Base-by-base conservation (phyloP, 2,113 vertebrate genomes). In the Lycaon pictus region DNA sequence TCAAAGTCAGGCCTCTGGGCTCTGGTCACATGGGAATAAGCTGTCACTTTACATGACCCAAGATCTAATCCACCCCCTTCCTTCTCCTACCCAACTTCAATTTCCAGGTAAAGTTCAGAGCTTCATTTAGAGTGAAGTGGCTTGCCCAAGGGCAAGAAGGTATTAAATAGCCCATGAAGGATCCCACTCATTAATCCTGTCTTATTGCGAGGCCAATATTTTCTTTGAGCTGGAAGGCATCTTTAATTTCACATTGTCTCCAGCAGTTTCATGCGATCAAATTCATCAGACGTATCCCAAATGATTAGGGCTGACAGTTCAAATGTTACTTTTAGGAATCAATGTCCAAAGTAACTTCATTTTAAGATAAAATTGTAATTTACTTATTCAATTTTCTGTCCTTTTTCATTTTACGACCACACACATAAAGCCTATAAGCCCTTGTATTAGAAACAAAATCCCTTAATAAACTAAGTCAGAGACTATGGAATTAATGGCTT, bases 11-110 rank as follows among this genome's bases (percentile, higher is more conserved):
- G 13, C 29, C 11, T 93, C 83, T 37, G 12, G 19, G 72, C 83
- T 63, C 11, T 48, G 82, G 43, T 9, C 53, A 32, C 74, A 5
- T 32, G 60, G 35, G 37, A 94, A 88, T 72, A 93, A 90, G 22
- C 72, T 95, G 72, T 93, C 72, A 76, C 93, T 86, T 88, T 71
- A 69, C 29, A 37, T 71, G 69, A 96, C 53, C 74, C 48, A 77
- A 91, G 55, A 69, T 87, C 87, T 74, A 82, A 85, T 29, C 48
- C 53, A 71, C n/a, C 23, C 63, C 25, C 63, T 92, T 80, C 71
- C 62, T 91, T 80, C 82, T 72, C 11, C 69, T 83, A 80, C 6
- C 15, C 79, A 98, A 63, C 16, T 55, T 87, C 74, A 86, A 76
- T 82, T 86, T 87, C 80, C 19, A 96, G 43, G 63, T 86, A 91